Evolutionary conservation across 2,113 vertebrate species (phyloP), one percentile per base, ranked within the genome.

Genomic region (Gavia stellata): DNA sequence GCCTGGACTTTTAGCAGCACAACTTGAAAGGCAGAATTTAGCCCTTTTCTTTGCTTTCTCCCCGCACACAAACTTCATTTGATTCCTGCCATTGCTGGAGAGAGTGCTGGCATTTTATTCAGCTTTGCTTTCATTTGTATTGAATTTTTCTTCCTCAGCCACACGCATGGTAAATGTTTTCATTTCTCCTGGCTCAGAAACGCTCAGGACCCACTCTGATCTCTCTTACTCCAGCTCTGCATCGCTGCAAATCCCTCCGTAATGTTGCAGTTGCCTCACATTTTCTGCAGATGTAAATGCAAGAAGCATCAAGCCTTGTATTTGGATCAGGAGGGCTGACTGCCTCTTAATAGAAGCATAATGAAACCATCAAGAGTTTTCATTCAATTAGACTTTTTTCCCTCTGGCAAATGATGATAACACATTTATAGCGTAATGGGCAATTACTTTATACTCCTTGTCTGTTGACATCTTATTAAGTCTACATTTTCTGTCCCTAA

Each of bases 361-460:
- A 97, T 97, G 97, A 97, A 97, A 97, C 97, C 92, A 96, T 97
- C 97, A 97, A 96, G 95, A 94, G 83, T 96, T 96, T 96, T 96
- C 90, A 97, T 97, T 97, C 97, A 96, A 96, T 97, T 97, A 97
- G 95, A 88, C 80, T 91, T 95, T 91, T 87, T 72, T 68, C 86
- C 97, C 95, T 83, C 86, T 78, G 92, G 97, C 93, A 92, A 97
- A 92, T 88, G 74, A 90, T 90, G 83, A 59, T 92, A 95, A 94
- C 96, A 96, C 97, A 95, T 97, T 96, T 94, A 94, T 91, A 95
- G 88, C 0, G 7, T 95, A 96, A 97, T 94, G 88, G 96, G 92
- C 96, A 97, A 97, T 97, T 97, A 94, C 96, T 94, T 96, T 80
- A 52, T 97, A 88, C 68, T 96, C 83, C 94, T 93, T 96, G 88